Evolutionary conservation across 2,113 vertebrate species (phyloP).

Genomic region (Stercorarius parasiticus): DNA sequence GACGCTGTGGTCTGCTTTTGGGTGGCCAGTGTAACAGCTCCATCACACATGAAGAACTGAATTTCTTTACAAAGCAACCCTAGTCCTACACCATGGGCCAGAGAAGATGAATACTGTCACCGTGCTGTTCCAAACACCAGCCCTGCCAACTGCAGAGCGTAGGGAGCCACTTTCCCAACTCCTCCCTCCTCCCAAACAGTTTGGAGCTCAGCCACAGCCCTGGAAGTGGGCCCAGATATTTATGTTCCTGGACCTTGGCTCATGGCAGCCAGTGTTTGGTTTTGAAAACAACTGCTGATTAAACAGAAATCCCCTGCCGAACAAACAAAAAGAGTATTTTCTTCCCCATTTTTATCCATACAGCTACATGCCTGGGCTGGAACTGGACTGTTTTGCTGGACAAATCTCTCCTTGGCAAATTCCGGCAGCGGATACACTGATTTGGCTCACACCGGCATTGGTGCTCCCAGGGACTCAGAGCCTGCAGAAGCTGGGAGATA

Average conservation of each 20-base stretch:
- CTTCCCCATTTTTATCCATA: not conserved
- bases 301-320: constrained; percentile 44
- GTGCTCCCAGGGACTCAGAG: not conserved
- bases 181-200: not conserved
- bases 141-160: not conserved
- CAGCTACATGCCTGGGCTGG: not conserved
- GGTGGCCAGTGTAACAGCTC: not conserved
- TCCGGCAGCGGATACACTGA: not conserved
- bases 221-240: constrained; percentile 47
- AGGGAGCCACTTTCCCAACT: not conserved
- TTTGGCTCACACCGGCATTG: not conserved
- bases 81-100: not conserved
- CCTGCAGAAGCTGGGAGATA: not conserved
- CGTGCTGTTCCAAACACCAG: not conserved
- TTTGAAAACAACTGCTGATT: constrained; percentile 58
- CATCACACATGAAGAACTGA: not conserved
- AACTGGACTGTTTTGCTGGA: not conserved
- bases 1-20: not conserved
- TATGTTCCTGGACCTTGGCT: constrained; percentile 47
- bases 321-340: constrained; percentile 42
- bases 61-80: not conserved
- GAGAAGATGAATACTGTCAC: not conserved
- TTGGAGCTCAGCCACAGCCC: constrained; percentile 19
- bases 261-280: constrained; percentile 41
- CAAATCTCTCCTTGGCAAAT: not conserved